Percentiles rank a stretch among this genome's conserved stretches.
Evolutionary conservation across 2,888 invertebrate species (phyloP).

Genomic region (Polydrusus cervinus): DNA sequence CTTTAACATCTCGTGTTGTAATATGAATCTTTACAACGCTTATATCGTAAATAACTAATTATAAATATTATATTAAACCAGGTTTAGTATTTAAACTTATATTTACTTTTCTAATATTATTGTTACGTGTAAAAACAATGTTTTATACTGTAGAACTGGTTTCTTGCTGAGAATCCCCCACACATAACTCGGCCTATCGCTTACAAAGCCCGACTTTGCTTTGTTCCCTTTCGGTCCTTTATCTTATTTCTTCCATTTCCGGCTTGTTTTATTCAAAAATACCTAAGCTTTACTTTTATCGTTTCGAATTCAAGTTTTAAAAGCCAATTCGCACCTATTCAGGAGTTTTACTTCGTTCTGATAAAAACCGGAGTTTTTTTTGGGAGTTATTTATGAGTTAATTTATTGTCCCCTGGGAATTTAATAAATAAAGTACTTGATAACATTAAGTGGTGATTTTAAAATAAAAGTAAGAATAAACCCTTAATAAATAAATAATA

Average conservation of each 20-base stretch:
- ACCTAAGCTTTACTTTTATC: constrained; percentile 49
- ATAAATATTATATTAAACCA: no score
- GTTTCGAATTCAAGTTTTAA: constrained; percentile 47
- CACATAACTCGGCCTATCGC: constrained; percentile 9
- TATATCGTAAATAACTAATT: no score
- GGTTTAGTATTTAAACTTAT: no score
- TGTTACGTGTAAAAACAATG: not conserved
- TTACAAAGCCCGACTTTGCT: constrained; percentile 23
- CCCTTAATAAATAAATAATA: no score
- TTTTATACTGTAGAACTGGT: not conserved
- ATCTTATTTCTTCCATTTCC: constrained; percentile 53
- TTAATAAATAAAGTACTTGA: constrained; percentile 14
- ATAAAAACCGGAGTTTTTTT: constrained; percentile 34
- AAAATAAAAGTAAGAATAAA: not conserved
- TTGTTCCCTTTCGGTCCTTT: constrained; percentile 40
- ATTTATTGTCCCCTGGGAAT: constrained; percentile 29
- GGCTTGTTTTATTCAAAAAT: constrained; percentile 53
- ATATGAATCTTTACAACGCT: no score
- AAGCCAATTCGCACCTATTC: constrained; percentile 51
- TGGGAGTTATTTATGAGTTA: constrained; percentile 40
- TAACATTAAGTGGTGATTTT: not conserved
- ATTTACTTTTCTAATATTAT: no score
- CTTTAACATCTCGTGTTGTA: no score
- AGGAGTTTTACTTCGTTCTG: constrained; percentile 40
- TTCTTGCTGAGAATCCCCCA: constrained; percentile 15